Base-by-base conservation (phyloP, 2,888 invertebrate genomes). In the Drosophila falleni region DNA sequence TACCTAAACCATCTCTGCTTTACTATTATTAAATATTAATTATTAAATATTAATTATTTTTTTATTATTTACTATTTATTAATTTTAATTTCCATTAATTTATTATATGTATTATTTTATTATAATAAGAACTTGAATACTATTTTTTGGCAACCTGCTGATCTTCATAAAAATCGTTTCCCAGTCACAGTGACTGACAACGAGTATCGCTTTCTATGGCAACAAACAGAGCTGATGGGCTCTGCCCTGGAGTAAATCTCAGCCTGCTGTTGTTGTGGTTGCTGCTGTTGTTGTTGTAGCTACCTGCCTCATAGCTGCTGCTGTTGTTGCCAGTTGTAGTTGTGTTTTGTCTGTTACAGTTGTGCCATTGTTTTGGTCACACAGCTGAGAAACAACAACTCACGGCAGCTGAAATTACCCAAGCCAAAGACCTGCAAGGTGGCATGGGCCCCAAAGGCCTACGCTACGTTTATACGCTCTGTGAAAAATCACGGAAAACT, bases 401-500 rank as follows among this genome's bases (percentile, higher is more conserved):
- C 80, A 77, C 77, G 77, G 77, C 80, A 76, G 71, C 77, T 77
- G 76, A 83, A 83, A 89, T 84, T 84, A 84, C 89, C 88, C 89
- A 84, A 87, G 83, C 89, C 83, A 78, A 86, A 89, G 89, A 89
- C 89, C 88, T 75, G 88, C 89, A 87, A 89, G 84, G 89, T 85
- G 89, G 84, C 83, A 68, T 82, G 67, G 63, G 68, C 72, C 81
- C 72, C 73, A 69, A 53, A 75, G 81, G 67, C 78, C 89, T 77
- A 70, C 59, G 62, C 61, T 62, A 59, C 31, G 11, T 15, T 60
- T 47, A 16, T 46, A 51, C 33, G 59, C 74, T 62, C 71, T 84
- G 88, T 85, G 83, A 87, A 86, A 86, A 86, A 89, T 87, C 78
- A 83, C 89, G 89, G 89, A 89, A 88, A 85, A 71, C 66, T 19